These are phyloP conservation scores for Chionomys nivalis DNA, from an alignment of 2,113 vertebrate genomes.

Conservation along the genomic window DNA sequence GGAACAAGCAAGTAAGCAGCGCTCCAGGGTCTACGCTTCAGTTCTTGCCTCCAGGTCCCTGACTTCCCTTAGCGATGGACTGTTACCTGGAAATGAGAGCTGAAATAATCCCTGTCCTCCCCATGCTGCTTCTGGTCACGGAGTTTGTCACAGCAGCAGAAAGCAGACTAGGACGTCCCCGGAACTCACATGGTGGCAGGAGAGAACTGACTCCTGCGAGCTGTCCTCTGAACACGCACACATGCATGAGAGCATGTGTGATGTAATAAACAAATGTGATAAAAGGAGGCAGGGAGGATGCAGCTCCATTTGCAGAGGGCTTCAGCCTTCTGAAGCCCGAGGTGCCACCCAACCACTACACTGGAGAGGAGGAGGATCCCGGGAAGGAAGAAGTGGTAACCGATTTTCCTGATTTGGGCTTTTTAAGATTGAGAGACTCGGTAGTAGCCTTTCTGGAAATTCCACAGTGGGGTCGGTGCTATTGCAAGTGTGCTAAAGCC, in stretches of 20 bases:
- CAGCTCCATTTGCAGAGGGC: not conserved
- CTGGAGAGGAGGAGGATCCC: not conserved
- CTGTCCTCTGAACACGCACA: too few relatives aligned
- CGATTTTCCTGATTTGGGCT: not conserved
- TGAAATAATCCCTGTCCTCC: not conserved
- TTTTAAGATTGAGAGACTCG: not conserved
- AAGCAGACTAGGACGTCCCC: not conserved
- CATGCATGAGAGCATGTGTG: not conserved
- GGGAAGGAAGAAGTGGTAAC: not conserved
- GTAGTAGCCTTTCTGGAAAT: not conserved
- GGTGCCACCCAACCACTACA: not conserved
- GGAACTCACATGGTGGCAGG: not conserved
- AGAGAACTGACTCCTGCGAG: not conserved
- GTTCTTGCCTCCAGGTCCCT: not conserved
- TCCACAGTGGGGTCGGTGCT: not conserved
- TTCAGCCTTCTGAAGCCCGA: not conserved
- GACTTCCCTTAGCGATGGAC: not conserved
- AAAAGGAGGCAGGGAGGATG: not conserved
- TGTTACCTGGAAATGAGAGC: not conserved
- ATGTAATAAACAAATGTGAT: not conserved
- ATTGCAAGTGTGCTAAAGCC: not conserved
- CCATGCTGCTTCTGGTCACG: not conserved
- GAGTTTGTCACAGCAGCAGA: not conserved
- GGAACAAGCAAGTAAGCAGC: not conserved
- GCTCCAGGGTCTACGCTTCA: not conserved